Conservation (phyloP, 2,113 vertebrate species). For the Oceanodroma tethys region DNA sequence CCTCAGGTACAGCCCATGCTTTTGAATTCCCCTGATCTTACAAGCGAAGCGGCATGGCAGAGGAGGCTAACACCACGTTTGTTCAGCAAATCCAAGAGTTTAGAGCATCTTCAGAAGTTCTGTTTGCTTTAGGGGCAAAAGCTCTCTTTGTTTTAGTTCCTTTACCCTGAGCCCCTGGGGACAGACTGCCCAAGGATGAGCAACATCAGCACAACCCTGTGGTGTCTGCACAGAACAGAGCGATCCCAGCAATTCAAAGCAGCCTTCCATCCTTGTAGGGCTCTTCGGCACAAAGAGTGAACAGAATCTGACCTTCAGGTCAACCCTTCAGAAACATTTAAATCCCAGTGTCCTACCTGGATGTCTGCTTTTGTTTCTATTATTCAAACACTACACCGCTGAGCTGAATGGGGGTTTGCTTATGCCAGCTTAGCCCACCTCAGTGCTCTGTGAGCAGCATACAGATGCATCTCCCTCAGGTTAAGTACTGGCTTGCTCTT, state of each 20-base stretch:
- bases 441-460: not conserved
- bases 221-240: rapidly evolving
- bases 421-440: not conserved
- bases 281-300: not conserved
- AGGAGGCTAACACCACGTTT: not conserved
- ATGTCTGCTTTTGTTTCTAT: not conserved
- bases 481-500: not conserved
- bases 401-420: not conserved
- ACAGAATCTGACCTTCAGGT: not conserved
- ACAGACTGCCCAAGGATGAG: not conserved
- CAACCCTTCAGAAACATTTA: not conserved
- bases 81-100: not conserved
- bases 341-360: not conserved
- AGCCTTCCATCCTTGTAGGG: not conserved
- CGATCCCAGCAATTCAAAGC: not conserved
- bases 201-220: rapidly evolving
- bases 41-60: rapidly evolving
- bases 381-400: not conserved
- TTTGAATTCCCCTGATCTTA: not conserved
- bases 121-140: not conserved
- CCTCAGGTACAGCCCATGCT: not conserved
- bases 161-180: not conserved
- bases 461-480: not conserved
- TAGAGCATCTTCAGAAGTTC: not conserved
- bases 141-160: not conserved